Base-by-base conservation (phyloP, 2,113 vertebrate species). In the Cyrtonyx montezumae region DNA sequence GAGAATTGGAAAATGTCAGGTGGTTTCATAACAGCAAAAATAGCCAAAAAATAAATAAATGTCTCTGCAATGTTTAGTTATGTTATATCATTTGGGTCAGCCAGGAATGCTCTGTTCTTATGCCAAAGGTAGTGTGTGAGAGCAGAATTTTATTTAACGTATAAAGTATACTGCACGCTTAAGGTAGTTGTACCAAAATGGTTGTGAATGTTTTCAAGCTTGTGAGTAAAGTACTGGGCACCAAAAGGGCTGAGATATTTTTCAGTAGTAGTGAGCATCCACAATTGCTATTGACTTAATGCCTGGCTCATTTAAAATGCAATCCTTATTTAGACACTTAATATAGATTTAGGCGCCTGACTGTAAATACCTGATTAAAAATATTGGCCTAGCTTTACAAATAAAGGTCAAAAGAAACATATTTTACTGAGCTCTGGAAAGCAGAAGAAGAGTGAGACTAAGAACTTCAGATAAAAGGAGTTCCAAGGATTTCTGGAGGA, bases 351-450 rank as follows among this genome's bases (percentile, higher is more conserved):
- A 93, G 79, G 48, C 0, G 0, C 69, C 79, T 95, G 82, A 92
- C 51, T 94, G 91, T 93, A 95, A 94, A 96, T 88, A 94, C 76
- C 76, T 94, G 93, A 96, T 94, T 95, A 95, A 94, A 95, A 94
- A 93, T 93, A 96, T 93, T 95, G 94, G 93, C 69, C 91, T 84
- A 58, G 40, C 76, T 94, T 94, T 83, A 73, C 65, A 91, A 91
- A 93, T 68, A 94, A 91, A 95, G 90, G 94, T 94, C 90, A 94
- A 85, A 91, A 11, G 69, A 94, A 95, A 88, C 63, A 56, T 32
- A 53, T 48, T 71, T 83, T 91, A 91, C 71, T 53, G 51, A 83
- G 62, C 36, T 21, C 40, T 76, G 28, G 73, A 93, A 92, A 85
- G 56, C 18, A 78, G 74, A 91, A 63, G 56, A 87, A 58, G 36